Evolutionary conservation across 1,140 invertebrate genomes (phyloP), one percentile per base, ranked within the genome.

Genomic region (Trachymyrmex cornetzi): DNA sequence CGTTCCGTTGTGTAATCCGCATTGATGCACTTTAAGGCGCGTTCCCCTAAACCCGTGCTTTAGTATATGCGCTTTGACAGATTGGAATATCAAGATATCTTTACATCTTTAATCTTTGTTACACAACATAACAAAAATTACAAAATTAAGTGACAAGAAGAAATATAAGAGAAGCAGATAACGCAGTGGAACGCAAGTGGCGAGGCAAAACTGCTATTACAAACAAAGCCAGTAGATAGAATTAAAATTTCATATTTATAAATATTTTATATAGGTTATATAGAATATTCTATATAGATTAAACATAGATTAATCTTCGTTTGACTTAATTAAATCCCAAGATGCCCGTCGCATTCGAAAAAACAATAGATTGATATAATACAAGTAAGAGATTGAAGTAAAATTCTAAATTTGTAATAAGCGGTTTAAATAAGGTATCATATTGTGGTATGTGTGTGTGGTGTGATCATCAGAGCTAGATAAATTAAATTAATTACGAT

Each of bases 1-100:
- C 88, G 85, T 90, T 87, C 55, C 79, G 72, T 87, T 89, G 89
- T 89, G 86, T 86, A 80, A 88, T 67, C 64, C 63, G 30, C 85
- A 55, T 19, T 44, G 81, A 75, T 88, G 67, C 71, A 82, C 63
- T 87, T 75, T 48, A 61, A 84, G 38, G n/a, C 53, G 55, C 55
- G 38, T 74, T 74, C 38, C 34, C 27, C 27, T 44, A 55, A 30
- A 44, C 27, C 53, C 19, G 12, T 30, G 44, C 27, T 22, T 34
- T 74, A 84, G 9, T 48, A 22, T 38, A 69, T 4, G 22, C 30
- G 24, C 24, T 84, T 34, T 22, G 12, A 24, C 53, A 74, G 19
- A 61, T 84, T 1, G 11, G 22, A 14, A 80, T 9, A 30, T 14
- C 6, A 57, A 30, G 27, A 5, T 22, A 44, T 44, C 9, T 44